Percentiles rank a stretch among this genome's conserved stretches.
Evolutionary conservation across 2,888 invertebrate genomes (phyloP).

Genomic region (Litoditis marina): DNA sequence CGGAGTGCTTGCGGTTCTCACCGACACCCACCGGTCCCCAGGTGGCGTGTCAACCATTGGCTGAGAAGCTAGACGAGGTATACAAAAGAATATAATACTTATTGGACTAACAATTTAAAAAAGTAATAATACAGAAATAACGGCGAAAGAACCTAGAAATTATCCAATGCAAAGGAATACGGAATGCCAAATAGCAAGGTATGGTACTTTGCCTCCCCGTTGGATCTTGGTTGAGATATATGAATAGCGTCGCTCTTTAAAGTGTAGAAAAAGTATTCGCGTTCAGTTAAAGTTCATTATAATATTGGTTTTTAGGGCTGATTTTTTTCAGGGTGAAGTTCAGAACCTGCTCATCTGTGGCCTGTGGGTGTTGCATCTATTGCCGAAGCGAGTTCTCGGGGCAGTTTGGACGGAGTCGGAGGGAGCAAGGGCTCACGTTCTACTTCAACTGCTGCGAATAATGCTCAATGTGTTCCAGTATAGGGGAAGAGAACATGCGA

Average conservation of each 20-base stretch:
- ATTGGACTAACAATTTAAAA: too few species aligned
- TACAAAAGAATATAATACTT: too few species aligned
- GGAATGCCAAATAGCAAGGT: too few species aligned
- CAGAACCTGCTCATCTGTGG: slow-evolving; percentile 64
- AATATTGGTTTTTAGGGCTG: slow-evolving; percentile 1
- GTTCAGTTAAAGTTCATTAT: too few species aligned
- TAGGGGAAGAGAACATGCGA: slow-evolving; percentile 17
- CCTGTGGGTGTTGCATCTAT: slow-evolving; percentile 83
- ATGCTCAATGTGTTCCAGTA: slow-evolving; percentile 53
- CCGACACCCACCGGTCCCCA: slow-evolving; percentile 4
- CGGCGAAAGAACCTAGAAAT: too few species aligned
- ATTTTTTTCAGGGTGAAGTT: slow-evolving; percentile 59
- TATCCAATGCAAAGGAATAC: too few species aligned
- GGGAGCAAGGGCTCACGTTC: slow-evolving; percentile 28
- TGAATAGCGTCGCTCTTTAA: too few species aligned
- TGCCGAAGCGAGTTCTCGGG: slow-evolving; percentile 70
- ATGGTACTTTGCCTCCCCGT: too few species aligned
- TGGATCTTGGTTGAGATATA: too few species aligned
- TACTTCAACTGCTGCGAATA: slow-evolving; percentile 48
- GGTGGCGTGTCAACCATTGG: slow-evolving; percentile 34
- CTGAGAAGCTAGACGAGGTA: slow-evolving; percentile 53
- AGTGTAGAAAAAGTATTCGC: too few species aligned
- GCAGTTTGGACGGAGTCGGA: slow-evolving; percentile 41
- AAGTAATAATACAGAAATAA: too few species aligned
- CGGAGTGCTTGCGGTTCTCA: neutral